Base-by-base conservation (phyloP, 2,888 invertebrate genomes). In the Apodemia duryi region DNA sequence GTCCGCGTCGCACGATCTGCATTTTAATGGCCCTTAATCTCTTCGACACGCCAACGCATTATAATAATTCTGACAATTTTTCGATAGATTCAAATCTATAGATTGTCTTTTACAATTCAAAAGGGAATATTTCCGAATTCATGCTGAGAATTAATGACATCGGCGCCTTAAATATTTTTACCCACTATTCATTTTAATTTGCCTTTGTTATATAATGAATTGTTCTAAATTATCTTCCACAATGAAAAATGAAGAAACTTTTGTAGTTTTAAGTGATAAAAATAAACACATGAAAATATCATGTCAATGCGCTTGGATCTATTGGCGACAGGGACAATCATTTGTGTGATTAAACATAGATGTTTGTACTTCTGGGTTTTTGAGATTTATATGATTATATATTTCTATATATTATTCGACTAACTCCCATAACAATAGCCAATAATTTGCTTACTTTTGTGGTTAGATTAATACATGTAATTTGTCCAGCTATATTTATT, bases 1-100 rank as follows among this genome's bases (percentile, higher is more conserved):
- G 77, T 77, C 82, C 71, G 67, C 80, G 77, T 77, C 82, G 89
- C 90, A 90, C 91, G 91, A 85, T 88, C 89, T 84, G 91, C 88
- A 91, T 91, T 81, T 80, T 86, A 88, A 91, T 87, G 83, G 74
- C 71, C 71, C 70, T 72, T 79, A 80, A 85, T 83, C 82, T 76
- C 46, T 4, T 46, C 75, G 76, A 73, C 77, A 66, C 77, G 67
- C 29, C 57, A 51, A 28, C 35, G 49, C 61, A 82, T 84, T 81
- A 82, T 72, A 82, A 82, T 85, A 82, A 81, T 80, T 81, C 73
- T 81, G 80, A 76, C 70, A 68, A 78, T 80, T 77, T 79, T 85
- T 81, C 76, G 76, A 81, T 75, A 79, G 76, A 81, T 80, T 79
- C 68, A 68, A n/a, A 77, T 78, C 71, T 78, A 76, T 81, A 78